A percentile compares a stretch with the other conserved stretches of the same genome.
phyloP scores from a whole-genome alignment of 1,140 invertebrate genomes.

The Drosophila malerkotliana region DNA sequence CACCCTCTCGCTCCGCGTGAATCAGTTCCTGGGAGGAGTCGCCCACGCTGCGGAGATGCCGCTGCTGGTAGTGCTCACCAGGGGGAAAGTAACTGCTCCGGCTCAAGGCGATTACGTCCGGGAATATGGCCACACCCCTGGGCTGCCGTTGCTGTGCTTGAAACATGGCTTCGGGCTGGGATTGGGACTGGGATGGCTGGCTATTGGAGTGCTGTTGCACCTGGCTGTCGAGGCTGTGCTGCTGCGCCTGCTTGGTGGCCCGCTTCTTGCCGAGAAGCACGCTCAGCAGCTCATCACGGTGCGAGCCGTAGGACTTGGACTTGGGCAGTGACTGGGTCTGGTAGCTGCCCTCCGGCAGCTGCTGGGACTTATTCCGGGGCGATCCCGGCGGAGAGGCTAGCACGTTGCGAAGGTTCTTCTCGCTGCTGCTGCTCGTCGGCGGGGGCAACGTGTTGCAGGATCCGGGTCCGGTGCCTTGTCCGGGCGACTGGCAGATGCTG shows the following conservation, averaged over 20 bases:
- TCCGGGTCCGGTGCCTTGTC: conserved; percentile 19
- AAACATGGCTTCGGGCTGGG: conserved; percentile 52
- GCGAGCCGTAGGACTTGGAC: conserved; percentile 72
- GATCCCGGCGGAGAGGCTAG: conserved; percentile 67
- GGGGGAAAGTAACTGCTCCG: conserved; percentile 61
- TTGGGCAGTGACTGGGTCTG: conserved; percentile 78
- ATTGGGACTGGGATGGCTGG: conserved; percentile 27
- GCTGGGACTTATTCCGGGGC: conserved; percentile 55
- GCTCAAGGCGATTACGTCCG: conserved; percentile 54
- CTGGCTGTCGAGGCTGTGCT: conserved; percentile 4
- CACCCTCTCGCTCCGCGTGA: conserved; percentile 27
- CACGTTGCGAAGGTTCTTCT: conserved; percentile 75
- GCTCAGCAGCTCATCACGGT: conserved; percentile 72
- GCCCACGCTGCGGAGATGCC: conserved; percentile 69
- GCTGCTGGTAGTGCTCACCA: conserved; percentile 47
- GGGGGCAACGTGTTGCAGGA: conserved; percentile 69
- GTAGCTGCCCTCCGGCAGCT: conserved; percentile 66
- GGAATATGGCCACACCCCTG: conserved; percentile 74
- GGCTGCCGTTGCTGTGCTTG: conserved; percentile 61
- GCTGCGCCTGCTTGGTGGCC: conserved; percentile 50
- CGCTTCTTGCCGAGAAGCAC: conserved; percentile 69
- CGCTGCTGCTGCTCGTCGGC: conserved; percentile 67
- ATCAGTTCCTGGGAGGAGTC: conserved; percentile 76
- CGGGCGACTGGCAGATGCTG: conserved; percentile 12
- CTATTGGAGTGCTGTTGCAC: conserved; percentile 17